These are phyloP conservation scores for Hippocampus kuda DNA, from an alignment of 2,797 vertebrate species.

Conservation along the genomic window DNA sequence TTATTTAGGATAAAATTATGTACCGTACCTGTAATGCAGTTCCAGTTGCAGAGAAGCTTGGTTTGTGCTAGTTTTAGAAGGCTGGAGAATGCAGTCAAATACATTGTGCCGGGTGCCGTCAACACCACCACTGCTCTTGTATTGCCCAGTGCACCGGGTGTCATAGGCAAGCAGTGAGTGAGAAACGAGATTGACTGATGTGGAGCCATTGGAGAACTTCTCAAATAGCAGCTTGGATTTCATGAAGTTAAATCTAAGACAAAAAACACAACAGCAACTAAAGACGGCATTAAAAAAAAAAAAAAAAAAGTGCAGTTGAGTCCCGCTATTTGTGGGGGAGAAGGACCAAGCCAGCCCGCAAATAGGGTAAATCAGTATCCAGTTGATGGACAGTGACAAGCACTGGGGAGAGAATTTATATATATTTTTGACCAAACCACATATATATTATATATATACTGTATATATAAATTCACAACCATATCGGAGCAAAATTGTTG, in stretches of 20 bases:
- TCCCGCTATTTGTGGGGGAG: too few relatives aligned
- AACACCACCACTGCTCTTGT: not conserved
- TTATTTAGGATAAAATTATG: not conserved
- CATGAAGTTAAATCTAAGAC: slow-evolving; percentile 91
- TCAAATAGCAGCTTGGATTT: slow-evolving; percentile 96
- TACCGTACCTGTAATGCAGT: slow-evolving; percentile 91
- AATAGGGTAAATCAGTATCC: too few relatives aligned
- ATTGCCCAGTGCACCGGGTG: slow-evolving; percentile 69
- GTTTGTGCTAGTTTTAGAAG: slow-evolving; percentile 77
- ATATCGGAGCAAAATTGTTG: too few relatives aligned
- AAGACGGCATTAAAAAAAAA: not conserved
- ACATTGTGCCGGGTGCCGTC: slow-evolving; percentile 67
- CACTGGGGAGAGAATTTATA: too few relatives aligned
- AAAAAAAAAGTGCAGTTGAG: too few relatives aligned
- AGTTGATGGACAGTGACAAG: too few relatives aligned
- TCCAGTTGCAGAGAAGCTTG: slow-evolving; percentile 88
- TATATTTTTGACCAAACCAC: too few relatives aligned
- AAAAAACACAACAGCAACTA: not conserved
- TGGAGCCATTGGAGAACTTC: slow-evolving; percentile 89
- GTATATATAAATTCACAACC: too few relatives aligned
- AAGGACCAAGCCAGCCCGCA: too few relatives aligned
- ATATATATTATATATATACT: too few relatives aligned
- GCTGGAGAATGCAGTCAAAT: slow-evolving; percentile 88
- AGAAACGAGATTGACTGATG: slow-evolving; percentile 88
- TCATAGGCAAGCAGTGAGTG: slow-evolving; percentile 95